A percentile compares a stretch with the other conserved stretches of the same genome.
These are phyloP conservation scores for Cervus canadensis DNA, from an alignment of 2,113 vertebrate species.

Conservation along the genomic window DNA sequence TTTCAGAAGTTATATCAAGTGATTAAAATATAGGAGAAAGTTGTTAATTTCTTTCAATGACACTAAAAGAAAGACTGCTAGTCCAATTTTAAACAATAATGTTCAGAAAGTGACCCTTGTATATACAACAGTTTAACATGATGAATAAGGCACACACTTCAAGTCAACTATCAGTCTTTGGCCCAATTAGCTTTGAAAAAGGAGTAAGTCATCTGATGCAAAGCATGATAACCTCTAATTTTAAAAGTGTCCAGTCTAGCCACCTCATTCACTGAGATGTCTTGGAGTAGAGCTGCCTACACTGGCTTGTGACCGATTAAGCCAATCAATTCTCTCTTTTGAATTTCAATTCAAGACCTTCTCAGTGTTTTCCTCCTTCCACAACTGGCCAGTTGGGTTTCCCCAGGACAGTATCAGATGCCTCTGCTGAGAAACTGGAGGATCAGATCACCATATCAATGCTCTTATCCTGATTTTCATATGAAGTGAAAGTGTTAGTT, in stretches of 20 bases:
- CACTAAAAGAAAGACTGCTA: not conserved
- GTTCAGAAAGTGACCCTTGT: not conserved
- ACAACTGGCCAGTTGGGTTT: not conserved
- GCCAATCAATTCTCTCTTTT: not conserved
- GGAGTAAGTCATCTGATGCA: not conserved
- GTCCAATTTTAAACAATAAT: not conserved
- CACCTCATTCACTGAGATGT: not conserved
- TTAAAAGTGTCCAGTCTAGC: not conserved
- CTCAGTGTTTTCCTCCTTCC: not conserved
- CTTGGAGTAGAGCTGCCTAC: not conserved
- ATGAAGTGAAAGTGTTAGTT: not conserved
- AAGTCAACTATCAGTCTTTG: not conserved
- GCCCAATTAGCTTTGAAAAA: not conserved
- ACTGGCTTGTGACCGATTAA: not conserved
- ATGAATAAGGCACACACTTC: not conserved
- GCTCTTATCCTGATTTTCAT: not conserved
- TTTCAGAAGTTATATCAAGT: not conserved
- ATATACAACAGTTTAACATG: not conserved
- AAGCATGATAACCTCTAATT: not conserved
- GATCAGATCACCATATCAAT: not conserved
- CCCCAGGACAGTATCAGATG: not conserved
- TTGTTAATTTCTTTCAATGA: not conserved
- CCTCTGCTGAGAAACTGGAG: not conserved
- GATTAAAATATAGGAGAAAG: not conserved
- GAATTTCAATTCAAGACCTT: not conserved